A percentile compares a stretch with the other conserved stretches of the same genome.
phyloP scores from a whole-genome alignment of 2,888 invertebrate species.

The Chironomus tentans region DNA sequence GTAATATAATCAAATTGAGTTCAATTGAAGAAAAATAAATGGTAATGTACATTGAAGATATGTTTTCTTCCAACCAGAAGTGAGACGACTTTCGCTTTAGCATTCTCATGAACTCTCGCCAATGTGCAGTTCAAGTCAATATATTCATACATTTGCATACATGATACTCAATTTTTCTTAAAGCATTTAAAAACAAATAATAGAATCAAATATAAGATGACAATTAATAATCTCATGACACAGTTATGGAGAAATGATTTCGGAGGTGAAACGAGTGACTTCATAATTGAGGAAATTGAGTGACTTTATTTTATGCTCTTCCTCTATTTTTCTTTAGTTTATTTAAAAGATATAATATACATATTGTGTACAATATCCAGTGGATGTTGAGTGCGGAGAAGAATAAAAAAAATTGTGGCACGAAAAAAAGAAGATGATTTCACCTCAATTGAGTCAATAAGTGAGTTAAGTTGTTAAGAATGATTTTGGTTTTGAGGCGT shows the following conservation, averaged over 20 bases:
- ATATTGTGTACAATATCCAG: too few species aligned
- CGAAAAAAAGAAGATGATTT: background rate
- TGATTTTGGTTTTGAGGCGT: too few species aligned
- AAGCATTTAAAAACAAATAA: background rate
- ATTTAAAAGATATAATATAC: too few species aligned
- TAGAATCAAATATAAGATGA: background rate
- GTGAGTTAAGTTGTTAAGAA: too few species aligned
- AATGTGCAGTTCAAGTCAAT: background rate
- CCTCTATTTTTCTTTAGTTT: background rate
- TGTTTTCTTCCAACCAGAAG: background rate
- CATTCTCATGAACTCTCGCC: background rate
- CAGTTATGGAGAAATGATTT: background rate
- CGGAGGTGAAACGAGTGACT: background rate
- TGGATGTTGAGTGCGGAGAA: background rate
- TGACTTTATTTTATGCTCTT: background rate
- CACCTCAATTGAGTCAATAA: too few species aligned
- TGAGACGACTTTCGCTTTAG: background rate
- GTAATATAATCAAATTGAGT: conserved; percentile 25
- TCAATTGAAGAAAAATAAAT: conserved; percentile 7
- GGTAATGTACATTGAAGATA: too few species aligned
- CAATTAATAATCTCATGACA: background rate
- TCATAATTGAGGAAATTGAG: conserved; percentile 11
- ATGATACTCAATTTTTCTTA: too few species aligned
- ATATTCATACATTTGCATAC: too few species aligned
- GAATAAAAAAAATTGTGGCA: background rate